Evolutionary conservation across 2,797 vertebrate species (phyloP), one percentile per base, ranked within the genome.

Genomic region (Muscicapa striata): DNA sequence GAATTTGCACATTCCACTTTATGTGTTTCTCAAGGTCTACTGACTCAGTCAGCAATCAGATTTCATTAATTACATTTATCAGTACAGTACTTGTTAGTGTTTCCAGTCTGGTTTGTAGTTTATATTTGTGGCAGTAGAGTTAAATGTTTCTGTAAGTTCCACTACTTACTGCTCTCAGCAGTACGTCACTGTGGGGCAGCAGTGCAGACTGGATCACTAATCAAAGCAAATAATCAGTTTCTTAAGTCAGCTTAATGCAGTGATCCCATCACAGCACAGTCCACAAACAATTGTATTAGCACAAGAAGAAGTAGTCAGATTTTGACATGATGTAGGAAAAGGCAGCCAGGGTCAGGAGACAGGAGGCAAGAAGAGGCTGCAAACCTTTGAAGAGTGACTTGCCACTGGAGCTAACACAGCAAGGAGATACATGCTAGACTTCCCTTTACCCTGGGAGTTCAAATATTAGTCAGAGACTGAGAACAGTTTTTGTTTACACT

Each of bases 181-280:
- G 4, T 19, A 6, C 30, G 41, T 16, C 41, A 18, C 38, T 24
- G 30, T 22, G 41, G 32, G n/a, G 2, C 29, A 86, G 30, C 9
- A 1, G 17, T 6, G 7, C 67, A 87, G 67, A 49, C 24, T 27
- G 38, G 15, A 58, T 87, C 38, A 29, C 63, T 75, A 94, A 77
- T 77, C 68, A 95, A 80, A 91, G 57, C n/a, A 86, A 93, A 59
- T 70, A 72, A 80, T 77, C 1, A 30, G 32, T 93, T 90, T 78
- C 49, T 84, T 46, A 84, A 87, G 43, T 54, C 58, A 82, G 19
- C 32, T 95, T 90, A 92, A 70, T 54, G 58, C 54, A 68, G 66
- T 72, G 78, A 81, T 91, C 54, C 51, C 59, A 43, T 72, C 45
- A 52, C 54, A 92, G 21, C 49, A 81, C 1, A 0, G 29, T 52